A percentile compares a stretch with the other conserved stretches of the same genome.
Conservation (phyloP, 2,113 vertebrate species). For the Cochlearius cochlearius region DNA sequence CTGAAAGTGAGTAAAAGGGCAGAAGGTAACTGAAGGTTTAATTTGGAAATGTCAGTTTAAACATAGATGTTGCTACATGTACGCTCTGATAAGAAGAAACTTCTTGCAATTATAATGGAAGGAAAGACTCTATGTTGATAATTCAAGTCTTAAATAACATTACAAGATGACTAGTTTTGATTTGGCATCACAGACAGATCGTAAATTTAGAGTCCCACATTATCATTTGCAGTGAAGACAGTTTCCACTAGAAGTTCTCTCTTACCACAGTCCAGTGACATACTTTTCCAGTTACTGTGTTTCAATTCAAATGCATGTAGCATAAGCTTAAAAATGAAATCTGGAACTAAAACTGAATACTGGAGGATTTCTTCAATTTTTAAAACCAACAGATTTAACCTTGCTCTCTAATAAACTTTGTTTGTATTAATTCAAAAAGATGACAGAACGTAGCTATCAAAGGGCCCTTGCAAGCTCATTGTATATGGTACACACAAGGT, state of each 20-base stretch:
- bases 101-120: not conserved
- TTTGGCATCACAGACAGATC: not conserved
- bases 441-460: accelerated
- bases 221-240: not conserved
- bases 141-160: not conserved
- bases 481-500: not conserved
- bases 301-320: accelerated
- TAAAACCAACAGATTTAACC: accelerated
- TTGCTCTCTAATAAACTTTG: not conserved
- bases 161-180: not conserved
- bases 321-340: not conserved
- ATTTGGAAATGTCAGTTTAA: not conserved
- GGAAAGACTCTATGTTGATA: not conserved
- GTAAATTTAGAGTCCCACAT: not conserved
- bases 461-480: not conserved
- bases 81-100: not conserved
- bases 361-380: not conserved
- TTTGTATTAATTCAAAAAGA: not conserved
- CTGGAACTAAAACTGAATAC: not conserved
- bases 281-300: not conserved
- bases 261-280: not conserved
- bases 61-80: not conserved
- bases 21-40: not conserved
- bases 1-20: not conserved
- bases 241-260: not conserved